These are phyloP conservation scores for Pemphredon lugubris DNA, from an alignment of 2,888 invertebrate genomes.

Conservation along the genomic window DNA sequence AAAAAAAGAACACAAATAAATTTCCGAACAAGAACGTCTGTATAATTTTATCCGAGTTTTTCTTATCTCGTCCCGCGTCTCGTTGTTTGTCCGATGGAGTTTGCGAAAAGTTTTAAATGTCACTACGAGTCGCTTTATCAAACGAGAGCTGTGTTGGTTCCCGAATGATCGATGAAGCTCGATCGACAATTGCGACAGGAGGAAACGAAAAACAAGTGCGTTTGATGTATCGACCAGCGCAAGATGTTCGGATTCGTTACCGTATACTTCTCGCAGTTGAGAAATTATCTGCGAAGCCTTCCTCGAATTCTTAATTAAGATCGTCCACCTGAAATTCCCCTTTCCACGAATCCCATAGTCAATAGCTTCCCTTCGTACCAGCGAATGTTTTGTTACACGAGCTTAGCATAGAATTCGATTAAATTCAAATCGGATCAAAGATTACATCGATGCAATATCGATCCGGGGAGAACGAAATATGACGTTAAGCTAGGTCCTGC, in stretches of 20 bases:
- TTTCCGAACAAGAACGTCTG: too few species aligned
- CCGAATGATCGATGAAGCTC: constrained; percentile 23
- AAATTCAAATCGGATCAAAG: not conserved
- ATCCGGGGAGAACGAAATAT: too few species aligned
- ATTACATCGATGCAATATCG: too few species aligned
- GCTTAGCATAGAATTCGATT: not conserved
- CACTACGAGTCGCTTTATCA: not conserved
- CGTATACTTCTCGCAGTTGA: not conserved
- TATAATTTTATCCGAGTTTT: too few species aligned
- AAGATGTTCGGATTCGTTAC: not conserved
- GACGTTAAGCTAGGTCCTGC: too few species aligned
- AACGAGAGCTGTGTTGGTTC: too few species aligned
- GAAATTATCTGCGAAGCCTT: not conserved
- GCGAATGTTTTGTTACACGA: not conserved
- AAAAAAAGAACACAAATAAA: too few species aligned
- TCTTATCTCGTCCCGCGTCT: too few species aligned
- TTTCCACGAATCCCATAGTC: not conserved
- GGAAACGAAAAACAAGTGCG: not conserved
- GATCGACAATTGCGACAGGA: not conserved
- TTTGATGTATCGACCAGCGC: not conserved
- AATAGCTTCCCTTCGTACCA: not conserved
- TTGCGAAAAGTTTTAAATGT: constrained; percentile 26
- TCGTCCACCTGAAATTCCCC: not conserved
- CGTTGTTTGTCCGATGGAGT: too few species aligned
- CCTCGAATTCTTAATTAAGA: too few species aligned